Evolutionary conservation across 2,113 vertebrate genomes (phyloP).

Genomic region (Pituophis catenifer): DNA sequence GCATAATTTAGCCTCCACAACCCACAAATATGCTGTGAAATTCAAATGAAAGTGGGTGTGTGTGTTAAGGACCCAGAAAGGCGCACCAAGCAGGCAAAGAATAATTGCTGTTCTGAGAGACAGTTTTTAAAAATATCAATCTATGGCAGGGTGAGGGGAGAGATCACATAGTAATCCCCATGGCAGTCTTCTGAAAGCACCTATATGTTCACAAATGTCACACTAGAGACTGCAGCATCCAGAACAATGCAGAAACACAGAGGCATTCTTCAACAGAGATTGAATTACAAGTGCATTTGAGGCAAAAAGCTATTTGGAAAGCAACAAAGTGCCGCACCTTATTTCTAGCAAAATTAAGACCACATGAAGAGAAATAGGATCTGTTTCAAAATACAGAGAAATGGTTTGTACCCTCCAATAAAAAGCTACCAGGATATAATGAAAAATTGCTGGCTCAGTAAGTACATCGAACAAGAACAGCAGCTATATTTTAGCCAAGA

Average conservation of each 20-base stretch:
- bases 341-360: not conserved
- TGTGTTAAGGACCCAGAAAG: not conserved
- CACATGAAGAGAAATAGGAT: not conserved
- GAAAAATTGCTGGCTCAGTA: not conserved
- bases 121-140: not conserved
- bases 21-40: not conserved
- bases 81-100: not conserved
- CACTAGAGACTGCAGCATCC: not conserved
- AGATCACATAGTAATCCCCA: not conserved
- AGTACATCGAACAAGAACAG: not conserved
- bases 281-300: not conserved
- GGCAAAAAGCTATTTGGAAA: not conserved
- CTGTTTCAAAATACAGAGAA: not conserved
- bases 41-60: not conserved
- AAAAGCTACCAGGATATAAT: not conserved
- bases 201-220: not conserved
- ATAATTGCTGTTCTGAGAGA: not conserved
- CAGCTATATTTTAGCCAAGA: not conserved
- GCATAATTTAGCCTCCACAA: not conserved
- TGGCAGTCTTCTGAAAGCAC: not conserved
- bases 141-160: accelerated
- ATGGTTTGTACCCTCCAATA: not conserved
- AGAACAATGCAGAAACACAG: not conserved
- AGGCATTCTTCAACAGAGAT: not conserved
- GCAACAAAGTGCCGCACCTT: not conserved